Conservation (phyloP, 1,140 invertebrate genomes). For the Temnothorax curvispinosus region DNA sequence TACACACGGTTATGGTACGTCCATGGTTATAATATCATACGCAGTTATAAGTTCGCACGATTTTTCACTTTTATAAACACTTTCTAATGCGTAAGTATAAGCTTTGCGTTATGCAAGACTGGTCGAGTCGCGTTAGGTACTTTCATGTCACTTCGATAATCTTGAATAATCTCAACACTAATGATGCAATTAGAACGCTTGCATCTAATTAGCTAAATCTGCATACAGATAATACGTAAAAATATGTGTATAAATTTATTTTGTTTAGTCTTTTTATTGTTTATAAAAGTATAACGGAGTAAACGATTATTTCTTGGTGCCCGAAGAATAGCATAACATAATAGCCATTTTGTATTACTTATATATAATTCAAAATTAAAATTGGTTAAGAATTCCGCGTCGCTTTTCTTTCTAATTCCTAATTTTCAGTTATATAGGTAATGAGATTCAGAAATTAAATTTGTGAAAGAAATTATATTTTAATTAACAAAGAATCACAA, state of each 20-base stretch:
- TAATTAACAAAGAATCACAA: not conserved
- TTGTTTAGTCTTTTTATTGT: not conserved
- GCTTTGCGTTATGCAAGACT: constrained; percentile 12
- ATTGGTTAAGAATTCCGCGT: not conserved
- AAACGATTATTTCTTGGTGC: not conserved
- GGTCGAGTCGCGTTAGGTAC: not conserved
- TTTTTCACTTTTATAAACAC: not conserved
- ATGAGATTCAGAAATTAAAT: not conserved
- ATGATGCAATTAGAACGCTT: not conserved
- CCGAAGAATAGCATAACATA: not conserved
- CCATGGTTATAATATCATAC: not conserved
- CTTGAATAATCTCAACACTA: not conserved
- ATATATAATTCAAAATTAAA: not conserved
- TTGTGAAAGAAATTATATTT: not conserved
- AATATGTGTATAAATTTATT: not conserved
- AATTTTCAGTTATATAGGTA: not conserved
- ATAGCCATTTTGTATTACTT: not conserved
- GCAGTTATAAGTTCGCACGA: constrained; percentile 33
- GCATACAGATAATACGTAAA: not conserved
- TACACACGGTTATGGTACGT: not conserved
- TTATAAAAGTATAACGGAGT: not conserved
- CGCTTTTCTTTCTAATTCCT: not conserved
- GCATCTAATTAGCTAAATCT: not conserved
- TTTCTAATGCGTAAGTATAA: not conserved
- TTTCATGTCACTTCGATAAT: constrained; percentile 1